A percentile compares a stretch with the other conserved stretches of the same genome.
Evolutionary conservation across 2,113 vertebrate genomes (phyloP).

Genomic region (Elephantulus edwardii): DNA sequence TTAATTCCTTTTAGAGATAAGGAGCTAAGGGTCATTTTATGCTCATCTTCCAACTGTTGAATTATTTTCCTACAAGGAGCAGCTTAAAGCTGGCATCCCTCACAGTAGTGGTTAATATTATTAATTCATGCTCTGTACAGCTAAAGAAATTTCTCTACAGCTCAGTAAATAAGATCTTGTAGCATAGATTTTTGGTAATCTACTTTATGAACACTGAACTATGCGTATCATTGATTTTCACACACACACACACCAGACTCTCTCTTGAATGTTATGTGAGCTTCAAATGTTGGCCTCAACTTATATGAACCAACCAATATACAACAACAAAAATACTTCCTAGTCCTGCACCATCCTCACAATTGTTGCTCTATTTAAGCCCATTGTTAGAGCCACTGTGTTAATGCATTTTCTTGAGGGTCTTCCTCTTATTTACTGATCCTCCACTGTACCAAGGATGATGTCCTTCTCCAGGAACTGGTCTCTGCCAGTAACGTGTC

Average conservation of each 20-base stretch:
- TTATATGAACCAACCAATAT: neutral
- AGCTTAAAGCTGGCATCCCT: conserved; percentile 8
- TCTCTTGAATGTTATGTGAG: neutral
- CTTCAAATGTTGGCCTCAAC: neutral
- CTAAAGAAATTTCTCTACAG: neutral
- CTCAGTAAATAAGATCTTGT: conserved; percentile 26
- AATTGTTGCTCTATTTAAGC: neutral
- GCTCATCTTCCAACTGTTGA: neutral
- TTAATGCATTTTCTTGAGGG: neutral
- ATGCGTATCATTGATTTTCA: neutral
- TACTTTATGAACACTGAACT: conserved; percentile 4
- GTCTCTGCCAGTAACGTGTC: neutral
- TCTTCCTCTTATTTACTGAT: neutral
- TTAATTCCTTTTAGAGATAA: conserved; percentile 26
- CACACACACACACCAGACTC: neutral
- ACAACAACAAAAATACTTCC: neutral
- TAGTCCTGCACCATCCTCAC: neutral
- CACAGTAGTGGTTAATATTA: neutral
- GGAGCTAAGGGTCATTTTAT: conserved; percentile 42
- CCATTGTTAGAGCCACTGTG: neutral
- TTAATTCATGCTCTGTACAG: neutral
- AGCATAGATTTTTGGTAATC: neutral
- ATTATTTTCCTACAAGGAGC: neutral
- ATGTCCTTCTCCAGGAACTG: neutral
- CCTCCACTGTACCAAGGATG: neutral